These are phyloP conservation scores for Diabrotica balteata DNA, from an alignment of 2,888 invertebrate species.

Conservation along the genomic window DNA sequence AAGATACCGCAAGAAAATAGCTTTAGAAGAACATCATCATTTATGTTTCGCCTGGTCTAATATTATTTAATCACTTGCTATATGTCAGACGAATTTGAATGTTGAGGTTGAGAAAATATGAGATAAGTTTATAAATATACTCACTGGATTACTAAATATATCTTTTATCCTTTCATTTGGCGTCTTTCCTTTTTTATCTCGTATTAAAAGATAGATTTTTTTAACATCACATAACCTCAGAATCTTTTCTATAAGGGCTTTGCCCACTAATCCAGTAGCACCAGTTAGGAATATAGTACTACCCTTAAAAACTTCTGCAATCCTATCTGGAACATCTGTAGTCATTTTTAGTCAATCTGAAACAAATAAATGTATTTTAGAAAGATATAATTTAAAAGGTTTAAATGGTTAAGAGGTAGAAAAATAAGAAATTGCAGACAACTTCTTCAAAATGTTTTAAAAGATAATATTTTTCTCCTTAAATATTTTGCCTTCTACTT, in stretches of 20 bases:
- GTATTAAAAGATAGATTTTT: constrained; percentile 57
- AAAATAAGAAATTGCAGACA: no score
- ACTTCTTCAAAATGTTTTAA: no score
- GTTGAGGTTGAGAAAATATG: no score
- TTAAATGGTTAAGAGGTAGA: no score
- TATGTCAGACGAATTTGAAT: no score
- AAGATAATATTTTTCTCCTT: no score
- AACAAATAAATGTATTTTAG: not conserved
- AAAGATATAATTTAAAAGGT: not conserved
- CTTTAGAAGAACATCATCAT: no score
- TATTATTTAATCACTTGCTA: no score
- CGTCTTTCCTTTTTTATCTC: constrained; percentile 56
- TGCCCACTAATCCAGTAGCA: constrained; percentile 60
- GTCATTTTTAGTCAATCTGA: constrained; percentile 7
- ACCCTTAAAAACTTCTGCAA: constrained; percentile 45
- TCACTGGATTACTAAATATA: constrained; percentile 53
- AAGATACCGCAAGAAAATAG: no score
- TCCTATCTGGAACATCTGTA: constrained; percentile 36
- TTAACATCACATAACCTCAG: constrained; percentile 57
- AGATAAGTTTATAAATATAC: constrained; percentile 6
- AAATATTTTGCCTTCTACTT: no score
- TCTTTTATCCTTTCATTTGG: constrained; percentile 55
- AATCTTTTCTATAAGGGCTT: constrained; percentile 60
- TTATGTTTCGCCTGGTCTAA: no score
- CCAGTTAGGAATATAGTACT: constrained; percentile 59